A percentile compares a stretch with the other conserved stretches of the same genome.
Evolutionary conservation across 2,113 vertebrate genomes (phyloP).

Genomic region (Aviceda subcristata): DNA sequence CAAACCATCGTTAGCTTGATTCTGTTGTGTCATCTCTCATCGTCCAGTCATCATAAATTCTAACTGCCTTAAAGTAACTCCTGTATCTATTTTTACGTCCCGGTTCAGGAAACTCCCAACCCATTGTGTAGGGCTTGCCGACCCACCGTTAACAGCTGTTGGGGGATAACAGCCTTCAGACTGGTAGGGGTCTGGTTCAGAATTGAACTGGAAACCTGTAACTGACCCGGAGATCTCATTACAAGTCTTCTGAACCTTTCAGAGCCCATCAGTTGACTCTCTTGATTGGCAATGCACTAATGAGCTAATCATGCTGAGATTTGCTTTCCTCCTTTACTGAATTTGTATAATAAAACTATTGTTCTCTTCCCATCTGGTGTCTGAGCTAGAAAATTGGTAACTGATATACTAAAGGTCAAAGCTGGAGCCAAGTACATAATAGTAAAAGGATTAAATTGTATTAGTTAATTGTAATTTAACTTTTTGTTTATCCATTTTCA

Average conservation of each 20-base stretch:
- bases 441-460: constrained; percentile 15
- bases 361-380: constrained; percentile 63
- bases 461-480: constrained; percentile 23
- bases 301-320: constrained; percentile 33
- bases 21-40: background rate
- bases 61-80: background rate
- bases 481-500: background rate
- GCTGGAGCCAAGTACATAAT: background rate
- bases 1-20: background rate
- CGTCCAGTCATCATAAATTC: background rate
- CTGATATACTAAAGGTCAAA: constrained; percentile 17
- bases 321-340: constrained; percentile 24
- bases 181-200: background rate
- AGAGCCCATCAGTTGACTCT: background rate
- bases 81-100: background rate
- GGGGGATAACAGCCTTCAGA: background rate
- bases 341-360: constrained; percentile 39
- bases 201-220: background rate
- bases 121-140: background rate
- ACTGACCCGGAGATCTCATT: constrained; percentile 3
- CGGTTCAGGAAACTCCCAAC: background rate
- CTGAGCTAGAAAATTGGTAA: constrained; percentile 32
- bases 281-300: constrained; percentile 32
- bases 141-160: background rate
- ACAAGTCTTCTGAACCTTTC: background rate